Conservation (phyloP, 2,888 invertebrate species). For the Deilephila elpenor region DNA sequence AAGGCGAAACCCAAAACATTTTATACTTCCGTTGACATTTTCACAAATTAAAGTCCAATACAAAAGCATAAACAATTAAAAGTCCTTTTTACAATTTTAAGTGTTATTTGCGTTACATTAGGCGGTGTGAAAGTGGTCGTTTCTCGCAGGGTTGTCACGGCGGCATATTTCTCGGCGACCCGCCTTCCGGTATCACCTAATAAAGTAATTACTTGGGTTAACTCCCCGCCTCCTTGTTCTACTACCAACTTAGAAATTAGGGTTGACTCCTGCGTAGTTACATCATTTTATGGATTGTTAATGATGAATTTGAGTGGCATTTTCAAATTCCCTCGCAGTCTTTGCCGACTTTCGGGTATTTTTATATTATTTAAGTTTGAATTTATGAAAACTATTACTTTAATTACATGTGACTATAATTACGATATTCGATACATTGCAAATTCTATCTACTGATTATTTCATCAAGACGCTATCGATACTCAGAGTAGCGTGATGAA, state of each 20-base stretch:
- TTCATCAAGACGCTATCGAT: too few relatives aligned
- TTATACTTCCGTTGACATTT: background rate
- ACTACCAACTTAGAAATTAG: conserved; percentile 35
- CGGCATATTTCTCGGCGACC: conserved; percentile 55
- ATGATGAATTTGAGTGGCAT: background rate
- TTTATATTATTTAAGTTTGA: too few relatives aligned
- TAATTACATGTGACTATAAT: too few relatives aligned
- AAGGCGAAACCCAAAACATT: background rate
- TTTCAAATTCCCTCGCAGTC: background rate
- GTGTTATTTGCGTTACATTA: conserved; percentile 35
- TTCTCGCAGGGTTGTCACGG: conserved; percentile 48
- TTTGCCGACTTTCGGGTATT: too few relatives aligned
- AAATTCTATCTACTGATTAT: too few relatives aligned
- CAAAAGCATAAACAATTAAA: conserved; percentile 5
- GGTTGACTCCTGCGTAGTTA: conserved; percentile 43
- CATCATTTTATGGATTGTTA: background rate
- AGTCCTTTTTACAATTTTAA: conserved; percentile 21
- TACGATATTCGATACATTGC: too few relatives aligned
- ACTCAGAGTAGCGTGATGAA: too few relatives aligned
- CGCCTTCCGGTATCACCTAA: conserved; percentile 67
- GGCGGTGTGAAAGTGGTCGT: conserved; percentile 39
- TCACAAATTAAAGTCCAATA: background rate
- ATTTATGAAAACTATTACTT: too few relatives aligned
- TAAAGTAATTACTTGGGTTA: conserved; percentile 69
- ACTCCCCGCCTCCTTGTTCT: conserved; percentile 40